A percentile compares a stretch with the other conserved stretches of the same genome.
Evolutionary conservation across 64 coral and sea anemone species (phyloP).

Genomic region (Pachyseris speciosa): DNA sequence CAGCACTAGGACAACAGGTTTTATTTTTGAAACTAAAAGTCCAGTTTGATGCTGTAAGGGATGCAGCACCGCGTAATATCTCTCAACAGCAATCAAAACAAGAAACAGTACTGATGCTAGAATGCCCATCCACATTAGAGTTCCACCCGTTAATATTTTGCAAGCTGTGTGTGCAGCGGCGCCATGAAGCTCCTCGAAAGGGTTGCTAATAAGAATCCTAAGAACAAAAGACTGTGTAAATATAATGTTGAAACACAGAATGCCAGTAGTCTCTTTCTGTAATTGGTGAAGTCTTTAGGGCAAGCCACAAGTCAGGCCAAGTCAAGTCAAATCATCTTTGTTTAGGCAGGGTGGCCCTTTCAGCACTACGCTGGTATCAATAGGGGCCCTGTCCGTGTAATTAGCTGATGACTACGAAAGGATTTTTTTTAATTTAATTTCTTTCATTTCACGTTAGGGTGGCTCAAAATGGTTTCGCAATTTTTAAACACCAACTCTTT

Average conservation of each 20-base stretch:
- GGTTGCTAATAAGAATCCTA: not conserved
- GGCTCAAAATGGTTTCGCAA: too few species aligned
- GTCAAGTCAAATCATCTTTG: too few species aligned
- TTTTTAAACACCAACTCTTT: too few species aligned
- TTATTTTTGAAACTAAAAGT: not conserved
- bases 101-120: constrained; percentile 54
- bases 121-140: constrained; percentile 36
- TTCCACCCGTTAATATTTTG: constrained; percentile 26
- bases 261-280: not conserved
- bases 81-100: constrained; percentile 53
- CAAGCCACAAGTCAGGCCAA: too few species aligned
- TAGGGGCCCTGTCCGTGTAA: too few species aligned
- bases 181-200: not conserved
- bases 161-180: not conserved
- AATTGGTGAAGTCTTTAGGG: not conserved
- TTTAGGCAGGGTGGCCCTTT: too few species aligned
- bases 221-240: not conserved
- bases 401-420: too few species aligned
- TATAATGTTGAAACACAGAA: not conserved
- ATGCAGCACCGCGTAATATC: constrained; percentile 53
- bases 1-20: not conserved
- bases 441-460: too few species aligned
- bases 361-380: too few species aligned
- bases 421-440: too few species aligned
- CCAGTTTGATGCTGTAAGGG: constrained; percentile 28